Conservation (phyloP, 2,888 invertebrate species). For the Molorchus minor region DNA sequence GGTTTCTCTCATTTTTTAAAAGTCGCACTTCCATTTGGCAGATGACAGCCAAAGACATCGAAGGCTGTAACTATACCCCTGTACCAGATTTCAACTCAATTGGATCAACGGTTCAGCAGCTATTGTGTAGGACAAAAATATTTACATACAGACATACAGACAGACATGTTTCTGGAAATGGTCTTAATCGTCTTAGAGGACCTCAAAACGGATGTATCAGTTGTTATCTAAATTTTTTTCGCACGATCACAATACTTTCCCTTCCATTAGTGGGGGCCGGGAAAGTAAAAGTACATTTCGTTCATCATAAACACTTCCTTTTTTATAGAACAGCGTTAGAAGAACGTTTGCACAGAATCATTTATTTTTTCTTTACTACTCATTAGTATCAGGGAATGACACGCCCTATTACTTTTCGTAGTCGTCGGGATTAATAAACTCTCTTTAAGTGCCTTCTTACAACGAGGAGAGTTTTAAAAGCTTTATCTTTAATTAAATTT, state of each 20-base stretch:
- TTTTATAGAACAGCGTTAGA: neutral
- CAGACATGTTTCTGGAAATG: no score
- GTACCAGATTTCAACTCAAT: no score
- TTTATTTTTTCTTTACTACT: constrained; percentile 15
- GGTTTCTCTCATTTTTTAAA: no score
- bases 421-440: constrained; percentile 11
- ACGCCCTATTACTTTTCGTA: constrained; percentile 11
- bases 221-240: no score
- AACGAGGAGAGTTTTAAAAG: constrained; percentile 9
- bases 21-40: no score
- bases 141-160: no score
- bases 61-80: no score
- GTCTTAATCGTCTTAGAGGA: neutral
- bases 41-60: no score
- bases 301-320: neutral
- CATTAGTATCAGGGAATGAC: constrained; percentile 9
- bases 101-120: no score
- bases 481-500: constrained; percentile 19
- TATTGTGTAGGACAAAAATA: no score
- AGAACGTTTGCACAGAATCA: neutral
- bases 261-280: neutral
- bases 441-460: constrained; percentile 7
- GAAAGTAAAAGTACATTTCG: neutral
- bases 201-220: neutral
- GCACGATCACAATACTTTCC: no score